phyloP scores from a whole-genome alignment of 2,113 vertebrate species.

The Myocastor coypus region DNA sequence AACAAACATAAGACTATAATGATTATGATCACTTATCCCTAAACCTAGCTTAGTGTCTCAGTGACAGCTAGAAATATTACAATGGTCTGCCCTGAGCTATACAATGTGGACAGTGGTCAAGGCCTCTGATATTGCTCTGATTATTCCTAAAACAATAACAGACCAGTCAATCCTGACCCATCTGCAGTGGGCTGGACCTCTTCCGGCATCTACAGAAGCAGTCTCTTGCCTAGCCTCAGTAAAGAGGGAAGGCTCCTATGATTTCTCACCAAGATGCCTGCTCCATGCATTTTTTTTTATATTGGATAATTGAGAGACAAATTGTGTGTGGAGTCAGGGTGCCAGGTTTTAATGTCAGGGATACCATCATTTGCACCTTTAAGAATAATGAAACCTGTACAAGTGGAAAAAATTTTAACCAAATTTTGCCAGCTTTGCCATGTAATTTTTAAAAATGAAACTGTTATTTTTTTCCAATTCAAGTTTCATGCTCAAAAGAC shows the following conservation, averaged over 20 bases:
- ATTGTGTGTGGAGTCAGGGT: not conserved
- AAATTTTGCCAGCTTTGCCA: not conserved
- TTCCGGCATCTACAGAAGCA: constrained; percentile 13
- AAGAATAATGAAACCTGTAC: not conserved
- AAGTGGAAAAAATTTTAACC: not conserved
- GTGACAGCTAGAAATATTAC: constrained; percentile 63
- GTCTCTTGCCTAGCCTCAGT: not conserved
- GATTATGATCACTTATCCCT: constrained; percentile 53
- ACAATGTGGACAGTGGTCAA: constrained; percentile 4
- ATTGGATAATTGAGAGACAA: not conserved
- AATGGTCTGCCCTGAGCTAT: not conserved
- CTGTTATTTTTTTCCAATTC: not conserved
- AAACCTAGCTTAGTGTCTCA: constrained; percentile 51
- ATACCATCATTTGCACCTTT: not conserved
- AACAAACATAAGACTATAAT: constrained; percentile 59
- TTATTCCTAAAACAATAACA: constrained; percentile 16
- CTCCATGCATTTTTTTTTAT: not conserved
- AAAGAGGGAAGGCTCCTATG: not conserved
- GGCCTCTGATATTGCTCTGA: constrained; percentile 26
- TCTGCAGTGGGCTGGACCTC: not conserved
- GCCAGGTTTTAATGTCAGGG: not conserved
- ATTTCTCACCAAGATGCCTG: not conserved
- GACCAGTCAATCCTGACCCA: not conserved
- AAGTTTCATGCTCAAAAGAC: constrained; percentile 8
- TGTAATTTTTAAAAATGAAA: not conserved